Percentiles rank a stretch among this genome's conserved stretches.
Conservation (phyloP, 1,140 invertebrate genomes). For the Drosophila virilis region DNA sequence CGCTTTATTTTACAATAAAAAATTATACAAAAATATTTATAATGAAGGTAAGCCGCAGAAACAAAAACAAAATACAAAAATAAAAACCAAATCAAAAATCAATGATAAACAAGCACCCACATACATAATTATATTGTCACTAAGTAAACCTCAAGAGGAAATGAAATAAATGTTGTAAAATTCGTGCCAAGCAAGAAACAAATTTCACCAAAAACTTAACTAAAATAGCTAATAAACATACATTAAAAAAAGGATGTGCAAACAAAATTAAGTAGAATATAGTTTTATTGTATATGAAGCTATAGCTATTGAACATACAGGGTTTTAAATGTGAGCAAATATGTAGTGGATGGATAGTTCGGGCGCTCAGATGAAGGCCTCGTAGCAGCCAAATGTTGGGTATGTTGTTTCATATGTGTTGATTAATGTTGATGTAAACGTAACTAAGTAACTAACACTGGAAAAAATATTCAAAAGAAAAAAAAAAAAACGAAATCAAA, state of each 20-base stretch:
- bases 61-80: slow-evolving; percentile 45
- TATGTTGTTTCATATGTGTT: slow-evolving; percentile 55
- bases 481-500: slow-evolving; percentile 22
- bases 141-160: slow-evolving; percentile 44
- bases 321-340: slow-evolving; percentile 82
- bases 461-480: slow-evolving; percentile 12
- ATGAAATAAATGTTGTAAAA: slow-evolving; percentile 75
- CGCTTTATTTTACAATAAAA: slow-evolving; percentile 51
- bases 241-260: slow-evolving; percentile 19
- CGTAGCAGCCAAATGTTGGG: slow-evolving; percentile 37
- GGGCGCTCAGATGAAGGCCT: slow-evolving; percentile 27
- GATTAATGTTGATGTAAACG: slow-evolving; percentile 46
- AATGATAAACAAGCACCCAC: slow-evolving; percentile 45
- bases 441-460: slow-evolving; percentile 35
- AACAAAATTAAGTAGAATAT: slow-evolving; percentile 41
- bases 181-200: slow-evolving; percentile 74
- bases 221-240: slow-evolving; percentile 33
- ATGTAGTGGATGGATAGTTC: slow-evolving; percentile 50
- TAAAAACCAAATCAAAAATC: slow-evolving; percentile 57
- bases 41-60: slow-evolving; percentile 64
- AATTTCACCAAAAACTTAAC: slow-evolving; percentile 40
- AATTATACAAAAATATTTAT: slow-evolving; percentile 2
- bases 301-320: slow-evolving; percentile 80
- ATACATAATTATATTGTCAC: slow-evolving; percentile 26
- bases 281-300: slow-evolving; percentile 67